phyloP scores from a whole-genome alignment of 1,140 invertebrate genomes.

The Drosophila pseudoobscura region DNA sequence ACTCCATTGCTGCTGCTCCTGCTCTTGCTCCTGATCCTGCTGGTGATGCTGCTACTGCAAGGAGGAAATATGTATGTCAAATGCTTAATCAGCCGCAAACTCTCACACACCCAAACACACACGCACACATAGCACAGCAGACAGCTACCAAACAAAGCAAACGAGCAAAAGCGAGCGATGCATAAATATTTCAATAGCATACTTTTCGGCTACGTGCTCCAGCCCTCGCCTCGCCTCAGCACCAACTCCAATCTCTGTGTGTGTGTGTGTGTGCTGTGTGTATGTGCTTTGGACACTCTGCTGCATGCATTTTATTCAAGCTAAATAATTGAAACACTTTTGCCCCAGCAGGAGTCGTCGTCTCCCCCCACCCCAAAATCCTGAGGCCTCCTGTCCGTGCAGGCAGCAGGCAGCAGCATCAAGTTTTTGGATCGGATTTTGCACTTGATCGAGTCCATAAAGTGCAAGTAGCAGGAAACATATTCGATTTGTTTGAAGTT shows the following conservation, averaged over 20 bases:
- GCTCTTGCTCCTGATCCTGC: too few relatives aligned
- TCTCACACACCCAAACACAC: slow-evolving; percentile 14
- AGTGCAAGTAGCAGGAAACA: slow-evolving; percentile 17
- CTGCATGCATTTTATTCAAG: slow-evolving; percentile 65
- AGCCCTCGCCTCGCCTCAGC: slow-evolving; percentile 14
- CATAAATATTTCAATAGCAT: slow-evolving; percentile 81
- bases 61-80: slow-evolving; percentile 72
- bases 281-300: slow-evolving; percentile 12
- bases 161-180: slow-evolving; percentile 51
- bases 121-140: slow-evolving; percentile 12
- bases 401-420: not conserved
- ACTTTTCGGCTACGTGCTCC: slow-evolving; percentile 72
- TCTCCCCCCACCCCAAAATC: not conserved
- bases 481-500: slow-evolving; percentile 26
- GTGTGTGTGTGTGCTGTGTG: slow-evolving; percentile 23
- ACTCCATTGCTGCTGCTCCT: slow-evolving; percentile 7
- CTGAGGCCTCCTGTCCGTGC: slow-evolving; percentile 14
- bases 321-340: slow-evolving; percentile 66
- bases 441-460: slow-evolving; percentile 31
- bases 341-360: not conserved
- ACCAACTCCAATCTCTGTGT: slow-evolving; percentile 9
- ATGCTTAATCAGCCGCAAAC: slow-evolving; percentile 74
- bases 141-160: slow-evolving; percentile 58
- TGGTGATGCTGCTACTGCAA: slow-evolving; percentile 23
- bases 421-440: slow-evolving; percentile 14